Percentiles rank a stretch among this genome's conserved stretches.
phyloP scores from a whole-genome alignment of 1,140 invertebrate genomes.

The Thrips palmi region DNA sequence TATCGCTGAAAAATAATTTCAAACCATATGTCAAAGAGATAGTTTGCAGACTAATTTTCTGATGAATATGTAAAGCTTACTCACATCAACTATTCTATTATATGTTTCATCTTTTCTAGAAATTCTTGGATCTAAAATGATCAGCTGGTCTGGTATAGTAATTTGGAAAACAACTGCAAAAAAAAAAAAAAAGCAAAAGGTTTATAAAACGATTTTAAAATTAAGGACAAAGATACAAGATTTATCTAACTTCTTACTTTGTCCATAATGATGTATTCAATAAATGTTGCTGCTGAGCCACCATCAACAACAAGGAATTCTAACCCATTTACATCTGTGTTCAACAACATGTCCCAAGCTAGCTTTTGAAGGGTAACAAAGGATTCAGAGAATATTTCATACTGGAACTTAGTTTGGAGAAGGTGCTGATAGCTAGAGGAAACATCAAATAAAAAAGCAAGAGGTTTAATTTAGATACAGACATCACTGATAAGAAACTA shows the following conservation, averaged over 20 bases:
- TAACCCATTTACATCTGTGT: slow-evolving; percentile 6
- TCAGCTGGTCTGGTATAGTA: slow-evolving; percentile 36
- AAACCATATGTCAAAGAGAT: no score
- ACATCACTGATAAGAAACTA: neutral
- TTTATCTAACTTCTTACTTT: no score
- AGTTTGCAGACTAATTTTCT: no score
- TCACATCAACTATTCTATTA: slow-evolving; percentile 24
- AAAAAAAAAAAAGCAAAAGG: slow-evolving; percentile 5
- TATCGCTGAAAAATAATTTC: slow-evolving; percentile 20
- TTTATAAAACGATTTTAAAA: neutral
- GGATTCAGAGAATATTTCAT: slow-evolving; percentile 24
- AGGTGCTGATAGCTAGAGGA: slow-evolving; percentile 26
- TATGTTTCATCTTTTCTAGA: slow-evolving; percentile 30
- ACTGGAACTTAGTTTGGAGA: slow-evolving; percentile 31
- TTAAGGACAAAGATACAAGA: neutral
- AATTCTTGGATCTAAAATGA: slow-evolving; percentile 34
- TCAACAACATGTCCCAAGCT: slow-evolving; percentile 19
- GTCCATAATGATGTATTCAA: slow-evolving; percentile 15
- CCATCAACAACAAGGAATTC: slow-evolving; percentile 15
- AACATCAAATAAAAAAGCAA: neutral
- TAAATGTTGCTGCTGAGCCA: slow-evolving; percentile 20
- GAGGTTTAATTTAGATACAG: neutral
- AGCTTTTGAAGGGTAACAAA: slow-evolving; percentile 2
- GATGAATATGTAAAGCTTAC: slow-evolving; percentile 1
- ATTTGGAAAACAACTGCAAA: slow-evolving; percentile 27